phyloP scores from a whole-genome alignment of 1,140 invertebrate species.

The Halesus radiatus region DNA sequence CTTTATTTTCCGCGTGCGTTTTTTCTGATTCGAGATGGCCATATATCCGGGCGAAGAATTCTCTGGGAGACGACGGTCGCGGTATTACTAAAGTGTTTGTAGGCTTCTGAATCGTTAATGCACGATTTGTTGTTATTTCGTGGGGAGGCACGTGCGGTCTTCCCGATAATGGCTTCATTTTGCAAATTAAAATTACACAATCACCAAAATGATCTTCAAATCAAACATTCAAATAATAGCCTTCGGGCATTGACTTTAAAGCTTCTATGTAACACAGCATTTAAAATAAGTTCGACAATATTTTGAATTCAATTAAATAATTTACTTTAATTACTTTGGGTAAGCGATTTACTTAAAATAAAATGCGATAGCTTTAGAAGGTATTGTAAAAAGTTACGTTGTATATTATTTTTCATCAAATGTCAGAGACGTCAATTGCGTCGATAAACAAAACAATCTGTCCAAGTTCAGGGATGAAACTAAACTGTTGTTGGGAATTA shows the following conservation, averaged over 20 bases:
- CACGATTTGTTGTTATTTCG: not conserved
- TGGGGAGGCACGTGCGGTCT: not conserved
- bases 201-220: too few relatives aligned
- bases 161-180: conserved; percentile 10
- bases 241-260: too few relatives aligned
- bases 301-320: too few relatives aligned
- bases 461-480: conserved; percentile 7
- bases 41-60: conserved; percentile 78
- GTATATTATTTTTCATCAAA: too few relatives aligned
- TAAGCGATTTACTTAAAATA: too few relatives aligned
- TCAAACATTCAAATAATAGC: too few relatives aligned
- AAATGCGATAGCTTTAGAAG: too few relatives aligned
- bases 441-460: not conserved
- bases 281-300: too few relatives aligned
- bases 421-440: too few relatives aligned
- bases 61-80: conserved; percentile 75
- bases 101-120: not conserved
- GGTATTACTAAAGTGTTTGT: conserved; percentile 46
- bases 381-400: too few relatives aligned
- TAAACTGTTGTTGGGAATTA: conserved; percentile 13
- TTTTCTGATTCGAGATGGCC: conserved; percentile 71
- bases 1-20: conserved; percentile 38
- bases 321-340: too few relatives aligned
- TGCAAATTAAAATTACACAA: not conserved
- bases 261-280: too few relatives aligned